Evolutionary conservation across 2,113 vertebrate species (phyloP).

Genomic region (Cavia aperea): DNA sequence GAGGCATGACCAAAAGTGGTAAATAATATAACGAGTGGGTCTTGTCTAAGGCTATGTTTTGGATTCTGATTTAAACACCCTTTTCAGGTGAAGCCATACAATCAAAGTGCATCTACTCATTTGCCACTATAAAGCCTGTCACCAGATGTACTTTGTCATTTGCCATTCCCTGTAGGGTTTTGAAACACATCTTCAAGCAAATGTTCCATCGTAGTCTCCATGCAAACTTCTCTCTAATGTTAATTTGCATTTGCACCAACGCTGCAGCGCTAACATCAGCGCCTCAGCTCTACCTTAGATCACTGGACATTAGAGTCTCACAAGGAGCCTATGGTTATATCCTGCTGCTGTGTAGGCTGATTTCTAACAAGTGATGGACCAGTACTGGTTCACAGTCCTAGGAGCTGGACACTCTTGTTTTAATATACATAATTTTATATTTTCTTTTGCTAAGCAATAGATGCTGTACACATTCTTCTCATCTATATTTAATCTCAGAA

Average conservation of each 20-base stretch:
- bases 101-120: not conserved
- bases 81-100: not conserved
- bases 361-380: not conserved
- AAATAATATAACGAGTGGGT: not conserved
- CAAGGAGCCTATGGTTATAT: not conserved
- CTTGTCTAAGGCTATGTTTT: not conserved
- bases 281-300: not conserved
- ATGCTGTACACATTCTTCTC: not conserved
- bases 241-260: not conserved
- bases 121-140: not conserved
- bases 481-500: not conserved
- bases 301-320: not conserved
- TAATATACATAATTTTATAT: not conserved
- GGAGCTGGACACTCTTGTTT: not conserved
- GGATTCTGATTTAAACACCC: not conserved
- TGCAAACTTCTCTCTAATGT: not conserved
- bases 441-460: not conserved
- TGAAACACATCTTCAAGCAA: not conserved
- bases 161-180: not conserved
- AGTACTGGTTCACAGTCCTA: not conserved
- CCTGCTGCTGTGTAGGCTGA: not conserved
- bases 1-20: not conserved
- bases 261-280: not conserved
- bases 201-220: not conserved
- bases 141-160: not conserved